These are phyloP conservation scores for Lepidurus apus DNA, from an alignment of 1,140 invertebrate species.

Conservation along the genomic window DNA sequence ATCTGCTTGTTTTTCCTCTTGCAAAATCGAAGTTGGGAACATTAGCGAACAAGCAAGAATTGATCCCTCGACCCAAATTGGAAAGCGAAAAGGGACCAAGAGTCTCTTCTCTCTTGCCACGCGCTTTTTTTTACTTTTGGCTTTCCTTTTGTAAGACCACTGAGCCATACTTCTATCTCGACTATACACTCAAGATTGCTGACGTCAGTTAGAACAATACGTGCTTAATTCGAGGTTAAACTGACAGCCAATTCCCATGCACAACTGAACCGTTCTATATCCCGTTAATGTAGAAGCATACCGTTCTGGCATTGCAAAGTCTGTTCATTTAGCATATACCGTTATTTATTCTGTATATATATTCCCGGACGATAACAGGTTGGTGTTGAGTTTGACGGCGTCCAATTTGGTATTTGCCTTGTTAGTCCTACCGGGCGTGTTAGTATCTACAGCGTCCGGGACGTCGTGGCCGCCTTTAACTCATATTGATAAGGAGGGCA, in stretches of 20 bases:
- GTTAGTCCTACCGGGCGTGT: constrained; percentile 34
- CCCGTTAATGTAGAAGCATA: too few species aligned
- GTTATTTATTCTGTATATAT: background rate
- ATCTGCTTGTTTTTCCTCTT: too few species aligned
- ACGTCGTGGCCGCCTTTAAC: constrained; percentile 26
- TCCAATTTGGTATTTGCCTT: constrained; percentile 35
- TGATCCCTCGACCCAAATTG: too few species aligned
- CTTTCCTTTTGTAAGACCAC: too few species aligned
- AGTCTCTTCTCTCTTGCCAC: too few species aligned
- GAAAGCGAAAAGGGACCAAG: too few species aligned
- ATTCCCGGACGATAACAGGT: constrained; percentile 27
- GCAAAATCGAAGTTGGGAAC: too few species aligned
- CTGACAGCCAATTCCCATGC: background rate
- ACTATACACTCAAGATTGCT: too few species aligned
- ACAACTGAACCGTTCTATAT: background rate
- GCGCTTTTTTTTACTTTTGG: too few species aligned
- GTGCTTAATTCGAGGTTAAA: background rate
- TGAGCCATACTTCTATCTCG: too few species aligned
- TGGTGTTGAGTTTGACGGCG: constrained; percentile 37
- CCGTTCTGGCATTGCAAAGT: background rate
- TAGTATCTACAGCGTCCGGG: constrained; percentile 35
- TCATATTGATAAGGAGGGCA: background rate
- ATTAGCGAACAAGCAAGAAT: too few species aligned
- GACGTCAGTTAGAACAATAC: constrained; percentile 4
- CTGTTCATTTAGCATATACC: background rate